Conservation (phyloP, 2,888 invertebrate genomes). For the Galeruca laticollis region DNA sequence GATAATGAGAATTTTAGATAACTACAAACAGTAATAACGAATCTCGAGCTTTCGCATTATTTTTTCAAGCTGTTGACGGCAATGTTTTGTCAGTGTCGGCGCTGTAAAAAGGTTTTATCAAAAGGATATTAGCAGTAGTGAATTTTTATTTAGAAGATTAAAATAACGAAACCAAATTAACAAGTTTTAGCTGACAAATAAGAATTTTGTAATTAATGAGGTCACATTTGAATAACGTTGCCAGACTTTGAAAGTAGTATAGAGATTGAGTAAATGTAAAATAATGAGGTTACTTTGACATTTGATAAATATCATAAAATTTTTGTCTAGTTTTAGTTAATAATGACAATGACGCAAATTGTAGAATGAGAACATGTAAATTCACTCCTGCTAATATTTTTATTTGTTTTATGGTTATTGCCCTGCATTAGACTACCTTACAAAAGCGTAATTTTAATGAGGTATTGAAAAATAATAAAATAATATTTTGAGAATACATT, state of each 20-base stretch:
- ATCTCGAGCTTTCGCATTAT: neutral
- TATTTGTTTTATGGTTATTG: neutral
- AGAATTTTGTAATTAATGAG: too few species aligned
- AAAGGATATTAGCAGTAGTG: neutral
- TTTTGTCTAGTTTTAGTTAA: too few species aligned
- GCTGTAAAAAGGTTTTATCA: neutral
- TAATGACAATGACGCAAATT: too few species aligned
- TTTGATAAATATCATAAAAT: too few species aligned
- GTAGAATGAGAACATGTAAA: too few species aligned
- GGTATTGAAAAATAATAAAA: neutral
- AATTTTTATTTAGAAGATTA: neutral
- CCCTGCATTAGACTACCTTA: neutral
- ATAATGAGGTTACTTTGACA: too few species aligned
- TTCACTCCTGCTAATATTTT: neutral
- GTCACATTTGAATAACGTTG: neutral
- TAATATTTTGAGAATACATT: neutral
- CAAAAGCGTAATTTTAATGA: neutral
- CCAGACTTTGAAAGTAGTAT: neutral
- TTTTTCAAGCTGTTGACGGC: neutral
- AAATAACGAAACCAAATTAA: too few species aligned
- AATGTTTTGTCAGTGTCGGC: slow-evolving; percentile 10
- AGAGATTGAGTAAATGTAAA: too few species aligned
- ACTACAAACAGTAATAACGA: neutral
- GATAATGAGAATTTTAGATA: neutral
- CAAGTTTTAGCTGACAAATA: too few species aligned